Conservation (phyloP, 2,888 invertebrate species). For the Apodemia mormo region DNA sequence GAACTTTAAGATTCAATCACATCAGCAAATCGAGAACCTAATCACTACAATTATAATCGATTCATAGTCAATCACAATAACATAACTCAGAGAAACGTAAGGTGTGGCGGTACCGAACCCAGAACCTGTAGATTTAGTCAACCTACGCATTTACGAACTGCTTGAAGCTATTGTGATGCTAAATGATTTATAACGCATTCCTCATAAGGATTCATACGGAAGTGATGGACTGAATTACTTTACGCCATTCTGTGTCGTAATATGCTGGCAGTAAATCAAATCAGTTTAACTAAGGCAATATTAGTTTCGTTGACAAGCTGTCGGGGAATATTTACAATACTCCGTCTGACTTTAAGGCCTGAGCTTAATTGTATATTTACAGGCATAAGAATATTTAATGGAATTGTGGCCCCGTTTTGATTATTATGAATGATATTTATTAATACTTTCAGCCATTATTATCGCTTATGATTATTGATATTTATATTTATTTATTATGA, state of each 20-base stretch:
- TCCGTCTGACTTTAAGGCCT: neutral
- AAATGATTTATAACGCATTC: constrained; percentile 4
- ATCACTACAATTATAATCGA: neutral
- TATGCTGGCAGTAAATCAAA: constrained; percentile 4
- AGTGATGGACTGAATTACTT: constrained; percentile 16
- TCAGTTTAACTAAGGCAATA: constrained; percentile 3
- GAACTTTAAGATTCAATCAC: neutral
- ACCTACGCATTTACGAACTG: constrained; percentile 8
- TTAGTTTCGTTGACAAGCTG: constrained; percentile 11
- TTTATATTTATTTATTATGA: no score
- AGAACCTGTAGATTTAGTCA: constrained; percentile 9
- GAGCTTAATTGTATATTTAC: constrained; percentile 5
- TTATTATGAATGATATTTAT: no score
- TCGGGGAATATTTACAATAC: constrained; percentile 4
- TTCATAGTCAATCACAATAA: constrained; percentile 11
- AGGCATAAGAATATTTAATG: constrained; percentile 2
- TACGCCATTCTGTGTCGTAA: neutral
- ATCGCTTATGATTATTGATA: no score
- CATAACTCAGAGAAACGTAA: constrained; percentile 1
- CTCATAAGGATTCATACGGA: constrained; percentile 15
- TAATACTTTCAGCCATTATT: no score
- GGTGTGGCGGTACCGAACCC: neutral
- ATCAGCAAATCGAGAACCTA: neutral
- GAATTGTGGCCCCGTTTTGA: neutral
- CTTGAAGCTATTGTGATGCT: constrained; percentile 7